A percentile compares a stretch with the other conserved stretches of the same genome.
Conservation (phyloP, 2,797 vertebrate species). For the Liasis olivaceus region DNA sequence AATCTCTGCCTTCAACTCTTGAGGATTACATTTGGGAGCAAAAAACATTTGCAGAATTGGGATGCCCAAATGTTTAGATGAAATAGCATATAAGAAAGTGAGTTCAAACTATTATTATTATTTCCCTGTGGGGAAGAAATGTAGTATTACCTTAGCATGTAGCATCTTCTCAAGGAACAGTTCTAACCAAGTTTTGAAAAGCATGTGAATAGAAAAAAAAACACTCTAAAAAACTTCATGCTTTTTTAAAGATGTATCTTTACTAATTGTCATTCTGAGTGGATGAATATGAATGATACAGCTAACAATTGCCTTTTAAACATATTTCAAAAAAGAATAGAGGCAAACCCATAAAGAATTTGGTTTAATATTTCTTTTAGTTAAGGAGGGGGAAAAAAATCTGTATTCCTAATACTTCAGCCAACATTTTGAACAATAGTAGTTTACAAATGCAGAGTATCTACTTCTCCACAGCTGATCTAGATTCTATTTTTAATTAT, state of each 20-base stretch:
- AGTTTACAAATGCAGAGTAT: not conserved
- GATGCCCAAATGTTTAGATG: not conserved
- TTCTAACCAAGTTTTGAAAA: not conserved
- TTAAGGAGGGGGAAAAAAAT: not conserved
- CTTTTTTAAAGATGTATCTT: not conserved
- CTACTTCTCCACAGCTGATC: not conserved
- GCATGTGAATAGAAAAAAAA: not conserved
- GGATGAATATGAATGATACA: not conserved
- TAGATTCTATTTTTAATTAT: not conserved
- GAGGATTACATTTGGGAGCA: not conserved
- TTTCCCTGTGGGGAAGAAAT: not conserved
- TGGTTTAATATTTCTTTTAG: too few species aligned
- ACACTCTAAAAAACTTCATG: not conserved
- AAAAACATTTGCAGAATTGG: not conserved
- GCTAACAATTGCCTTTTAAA: not conserved
- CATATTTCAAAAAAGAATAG: not conserved
- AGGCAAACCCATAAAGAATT: not conserved
- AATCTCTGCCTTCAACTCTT: not conserved
- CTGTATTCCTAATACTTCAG: not conserved
- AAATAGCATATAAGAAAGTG: not conserved
- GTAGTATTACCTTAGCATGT: not conserved
- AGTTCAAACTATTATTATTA: not conserved
- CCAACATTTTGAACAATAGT: not conserved
- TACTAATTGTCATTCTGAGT: not conserved
- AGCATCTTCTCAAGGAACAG: not conserved